Evolutionary conservation across 1,140 invertebrate species (phyloP), one percentile per base, ranked within the genome.

Genomic region (Octopus bimaculoides): DNA sequence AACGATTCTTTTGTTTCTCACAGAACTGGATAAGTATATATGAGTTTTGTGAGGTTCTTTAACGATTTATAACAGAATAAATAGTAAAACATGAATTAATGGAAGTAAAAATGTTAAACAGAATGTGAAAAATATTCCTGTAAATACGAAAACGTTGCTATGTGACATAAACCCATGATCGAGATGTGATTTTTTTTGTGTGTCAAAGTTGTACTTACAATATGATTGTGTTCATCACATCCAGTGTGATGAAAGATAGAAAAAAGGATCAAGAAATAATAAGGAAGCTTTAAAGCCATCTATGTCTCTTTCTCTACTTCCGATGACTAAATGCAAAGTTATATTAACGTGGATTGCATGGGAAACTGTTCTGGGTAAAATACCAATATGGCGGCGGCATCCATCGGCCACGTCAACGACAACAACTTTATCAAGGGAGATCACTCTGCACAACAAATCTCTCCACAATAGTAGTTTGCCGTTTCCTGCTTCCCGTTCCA

Each of bases 151-250:
- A 71, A n/a, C 66, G 66, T 71, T 71, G 66, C 66, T 17, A 71
- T 71, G 26, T 41, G 66, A 71, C 66, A 71, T 20, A 20, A 20
- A 71, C 66, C 26, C 8, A 41, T 17, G 14, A 14, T 71, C 17
- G 4, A 20, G 66, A 71, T 71, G 66, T 71, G 4, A 71, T 71
- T 71, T 71, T 69, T 20, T 6, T 71, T 71, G 66, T 41, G 26
- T 41, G 26, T 41, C 66, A 71, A 71, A 71, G 66, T 71, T 71
- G 66, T 79, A 86, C 85, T 86, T 86, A 87, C 86, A 69, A 79
- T 81, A 84, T 87, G 86, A 78, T 84, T 84, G 73, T 87, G 86
- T 83, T 87, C 86, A 75, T 87, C 86, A 75, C 83, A 83, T 75
- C 79, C 71, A 52, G 77, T 82, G 4, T 78, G 54, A 71, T 71